Evolutionary conservation across 37 sponge, comb jelly and placozoan genomes (phyloP).

Genomic region (Mnemiopsis leidyi): DNA sequence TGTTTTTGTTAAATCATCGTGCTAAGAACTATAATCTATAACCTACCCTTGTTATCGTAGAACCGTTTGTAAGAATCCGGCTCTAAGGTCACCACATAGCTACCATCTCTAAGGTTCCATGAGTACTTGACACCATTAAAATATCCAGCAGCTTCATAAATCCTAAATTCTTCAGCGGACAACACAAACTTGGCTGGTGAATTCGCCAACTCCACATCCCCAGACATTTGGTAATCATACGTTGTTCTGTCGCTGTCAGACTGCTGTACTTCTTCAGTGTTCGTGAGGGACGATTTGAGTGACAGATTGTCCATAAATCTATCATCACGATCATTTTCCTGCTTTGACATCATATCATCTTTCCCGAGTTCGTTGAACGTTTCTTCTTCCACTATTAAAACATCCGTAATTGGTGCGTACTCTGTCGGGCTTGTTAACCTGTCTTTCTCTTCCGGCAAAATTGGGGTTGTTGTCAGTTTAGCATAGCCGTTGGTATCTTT

Average conservation of each 20-base stretch:
- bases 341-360: background rate
- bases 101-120: background rate
- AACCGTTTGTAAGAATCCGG: background rate
- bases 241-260: background rate
- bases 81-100: background rate
- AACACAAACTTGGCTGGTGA: background rate
- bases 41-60: background rate
- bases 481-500: too few relatives aligned
- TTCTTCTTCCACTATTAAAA: too few relatives aligned
- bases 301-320: background rate
- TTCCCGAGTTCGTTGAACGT: too few relatives aligned
- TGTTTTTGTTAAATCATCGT: too few relatives aligned
- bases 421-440: too few relatives aligned
- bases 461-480: too few relatives aligned
- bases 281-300: background rate
- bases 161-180: background rate
- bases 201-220: too few relatives aligned
- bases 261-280: background rate
- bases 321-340: background rate
- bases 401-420: too few relatives aligned
- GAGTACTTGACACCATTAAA: background rate
- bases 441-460: too few relatives aligned
- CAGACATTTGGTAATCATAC: background rate
- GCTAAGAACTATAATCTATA: too few relatives aligned
- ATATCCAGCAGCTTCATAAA: background rate